A percentile compares a stretch with the other conserved stretches of the same genome.
Conservation (phyloP, 2,113 vertebrate genomes). For the Numida meleagris region DNA sequence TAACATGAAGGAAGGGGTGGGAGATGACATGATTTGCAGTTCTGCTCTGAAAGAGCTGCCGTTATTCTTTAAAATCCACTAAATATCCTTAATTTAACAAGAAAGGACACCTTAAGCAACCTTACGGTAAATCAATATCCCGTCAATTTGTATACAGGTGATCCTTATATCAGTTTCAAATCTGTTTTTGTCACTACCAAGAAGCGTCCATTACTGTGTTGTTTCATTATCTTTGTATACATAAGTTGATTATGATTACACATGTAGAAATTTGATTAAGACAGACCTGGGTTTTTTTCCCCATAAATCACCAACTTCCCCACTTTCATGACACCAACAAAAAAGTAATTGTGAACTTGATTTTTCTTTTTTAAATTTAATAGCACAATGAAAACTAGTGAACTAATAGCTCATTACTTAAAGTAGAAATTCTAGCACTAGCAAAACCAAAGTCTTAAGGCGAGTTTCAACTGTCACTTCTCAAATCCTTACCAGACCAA, state of each 20-base stretch:
- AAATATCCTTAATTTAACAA: not conserved
- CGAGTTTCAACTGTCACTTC: not conserved
- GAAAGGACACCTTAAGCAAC: not conserved
- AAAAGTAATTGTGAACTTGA: slow-evolving; percentile 15
- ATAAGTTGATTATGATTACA: not conserved
- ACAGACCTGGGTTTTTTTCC: not conserved
- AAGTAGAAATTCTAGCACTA: not conserved
- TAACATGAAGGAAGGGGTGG: not conserved
- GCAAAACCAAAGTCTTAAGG: not conserved
- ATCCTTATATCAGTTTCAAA: not conserved
- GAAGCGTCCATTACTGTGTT: not conserved
- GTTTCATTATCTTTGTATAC: not conserved
- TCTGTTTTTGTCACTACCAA: not conserved
- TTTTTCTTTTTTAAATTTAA: not conserved
- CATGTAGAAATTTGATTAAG: not conserved
- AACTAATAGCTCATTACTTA: not conserved
- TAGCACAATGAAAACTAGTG: no score
- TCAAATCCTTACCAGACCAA: not conserved
- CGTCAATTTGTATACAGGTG: rapidly evolving
- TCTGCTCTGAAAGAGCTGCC: not conserved
- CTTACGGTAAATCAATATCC: not conserved
- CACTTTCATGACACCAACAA: slow-evolving; percentile 34
- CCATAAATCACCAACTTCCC: slow-evolving; percentile 4
- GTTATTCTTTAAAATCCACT: not conserved
- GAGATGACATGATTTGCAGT: not conserved